Conservation (phyloP, 2,113 vertebrate species). For the Gymnorhina tibicen region DNA sequence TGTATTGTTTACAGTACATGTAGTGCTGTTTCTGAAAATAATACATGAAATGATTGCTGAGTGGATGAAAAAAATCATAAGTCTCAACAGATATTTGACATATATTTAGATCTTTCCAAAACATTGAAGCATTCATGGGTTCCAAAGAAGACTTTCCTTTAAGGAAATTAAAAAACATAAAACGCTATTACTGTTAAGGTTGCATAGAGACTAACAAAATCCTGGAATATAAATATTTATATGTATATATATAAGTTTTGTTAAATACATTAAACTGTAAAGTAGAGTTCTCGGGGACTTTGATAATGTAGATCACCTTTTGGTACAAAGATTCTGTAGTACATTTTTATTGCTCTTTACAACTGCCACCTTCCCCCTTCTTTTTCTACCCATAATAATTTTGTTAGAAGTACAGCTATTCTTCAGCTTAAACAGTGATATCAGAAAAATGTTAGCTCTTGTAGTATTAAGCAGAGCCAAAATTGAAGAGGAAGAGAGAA, state of each 20-base stretch:
- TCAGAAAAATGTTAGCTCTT: background rate
- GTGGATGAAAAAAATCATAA: background rate
- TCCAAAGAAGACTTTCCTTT: constrained; percentile 35
- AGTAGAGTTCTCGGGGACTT: background rate
- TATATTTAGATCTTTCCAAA: constrained; percentile 44
- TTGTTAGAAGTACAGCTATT: background rate
- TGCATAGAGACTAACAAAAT: constrained; percentile 33
- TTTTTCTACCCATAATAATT: background rate
- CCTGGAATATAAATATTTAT: background rate
- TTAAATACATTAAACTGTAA: constrained; percentile 2
- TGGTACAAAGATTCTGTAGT: background rate
- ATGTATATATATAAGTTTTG: background rate
- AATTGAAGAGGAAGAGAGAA: background rate
- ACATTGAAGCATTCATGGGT: background rate
- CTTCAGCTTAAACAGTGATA: background rate
- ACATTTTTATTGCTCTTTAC: background rate
- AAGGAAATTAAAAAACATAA: constrained; percentile 63
- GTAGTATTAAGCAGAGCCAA: background rate
- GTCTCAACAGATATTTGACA: constrained; percentile 30
- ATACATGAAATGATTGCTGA: background rate
- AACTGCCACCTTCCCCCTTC: background rate
- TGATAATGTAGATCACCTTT: background rate
- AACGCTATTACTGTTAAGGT: constrained; percentile 3
- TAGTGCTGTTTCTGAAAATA: constrained; percentile 11
- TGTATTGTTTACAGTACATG: constrained; percentile 4